Percentiles rank a stretch among this genome's conserved stretches.
These are phyloP conservation scores for Sarcophaga peregrina DNA, from an alignment of 1,140 invertebrate species.

Conservation along the genomic window DNA sequence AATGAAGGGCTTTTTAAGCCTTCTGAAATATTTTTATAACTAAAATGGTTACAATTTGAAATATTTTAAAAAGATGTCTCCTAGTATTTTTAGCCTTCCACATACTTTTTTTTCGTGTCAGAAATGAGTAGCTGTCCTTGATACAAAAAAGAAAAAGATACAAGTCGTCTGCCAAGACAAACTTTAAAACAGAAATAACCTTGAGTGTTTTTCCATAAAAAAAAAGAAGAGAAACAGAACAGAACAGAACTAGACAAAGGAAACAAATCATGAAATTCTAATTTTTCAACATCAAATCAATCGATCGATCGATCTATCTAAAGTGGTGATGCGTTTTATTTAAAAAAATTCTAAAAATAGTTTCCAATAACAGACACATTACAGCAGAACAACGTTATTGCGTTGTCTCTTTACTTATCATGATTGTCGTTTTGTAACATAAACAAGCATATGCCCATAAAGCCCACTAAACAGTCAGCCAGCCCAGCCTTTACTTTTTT, in stretches of 20 bases:
- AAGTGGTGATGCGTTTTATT: neutral
- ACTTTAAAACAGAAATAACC: neutral
- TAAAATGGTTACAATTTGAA: too few relatives aligned
- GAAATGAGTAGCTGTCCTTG: neutral
- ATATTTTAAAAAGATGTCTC: too few relatives aligned
- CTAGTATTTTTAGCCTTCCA: too few relatives aligned
- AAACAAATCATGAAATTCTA: slow-evolving; percentile 18
- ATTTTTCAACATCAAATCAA: neutral
- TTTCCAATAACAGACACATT: neutral
- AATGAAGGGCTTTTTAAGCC: too few relatives aligned
- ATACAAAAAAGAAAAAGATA: too few relatives aligned
- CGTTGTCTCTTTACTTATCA: neutral
- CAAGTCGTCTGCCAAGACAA: neutral
- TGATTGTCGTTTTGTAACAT: neutral
- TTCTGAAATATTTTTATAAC: too few relatives aligned
- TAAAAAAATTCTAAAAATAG: slow-evolving; percentile 9
- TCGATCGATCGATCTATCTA: neutral
- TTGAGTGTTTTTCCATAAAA: neutral
- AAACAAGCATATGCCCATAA: neutral
- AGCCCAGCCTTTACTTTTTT: neutral
- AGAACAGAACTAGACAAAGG: neutral
- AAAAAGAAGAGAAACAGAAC: too few relatives aligned
- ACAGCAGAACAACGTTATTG: too few relatives aligned
- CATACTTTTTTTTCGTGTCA: too few relatives aligned
- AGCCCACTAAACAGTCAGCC: neutral